Evolutionary conservation across 2,888 invertebrate species (phyloP).

Genomic region (Euspilapteryx auroguttella): DNA sequence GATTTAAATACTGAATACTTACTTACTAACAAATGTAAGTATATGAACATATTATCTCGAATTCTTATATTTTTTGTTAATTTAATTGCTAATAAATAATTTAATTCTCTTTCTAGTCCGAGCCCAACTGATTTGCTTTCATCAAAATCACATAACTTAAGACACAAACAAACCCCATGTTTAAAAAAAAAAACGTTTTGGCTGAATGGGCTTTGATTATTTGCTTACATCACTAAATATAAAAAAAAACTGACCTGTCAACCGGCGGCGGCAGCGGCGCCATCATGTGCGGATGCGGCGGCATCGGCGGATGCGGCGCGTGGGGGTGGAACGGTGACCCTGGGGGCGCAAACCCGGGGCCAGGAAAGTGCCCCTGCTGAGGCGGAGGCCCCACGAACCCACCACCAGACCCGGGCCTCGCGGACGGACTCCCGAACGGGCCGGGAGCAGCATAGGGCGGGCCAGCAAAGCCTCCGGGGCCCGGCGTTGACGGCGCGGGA

Average conservation of each 20-base stretch:
- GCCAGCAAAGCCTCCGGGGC: slow-evolving; percentile 72
- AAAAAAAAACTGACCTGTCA: slow-evolving; percentile 59
- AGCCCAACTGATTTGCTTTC: neutral
- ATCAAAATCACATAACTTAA: neutral
- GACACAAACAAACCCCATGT: neutral
- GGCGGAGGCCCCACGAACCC: slow-evolving; percentile 81
- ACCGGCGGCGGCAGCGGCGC: slow-evolving; percentile 73
- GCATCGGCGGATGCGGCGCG: slow-evolving; percentile 85
- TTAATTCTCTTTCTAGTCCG: neutral
- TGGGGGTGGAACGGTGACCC: slow-evolving; percentile 81
- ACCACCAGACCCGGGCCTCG: slow-evolving; percentile 77
- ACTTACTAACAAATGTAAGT: no score
- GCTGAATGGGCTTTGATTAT: no score
- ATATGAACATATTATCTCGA: no score
- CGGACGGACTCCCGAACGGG: slow-evolving; percentile 66
- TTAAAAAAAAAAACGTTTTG: no score
- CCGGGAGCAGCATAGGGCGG: slow-evolving; percentile 68
- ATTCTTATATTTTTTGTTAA: no score
- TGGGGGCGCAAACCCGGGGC: slow-evolving; percentile 74
- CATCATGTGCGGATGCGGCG: slow-evolving; percentile 65
- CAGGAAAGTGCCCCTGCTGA: slow-evolving; percentile 68
- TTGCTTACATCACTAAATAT: slow-evolving; percentile 1
- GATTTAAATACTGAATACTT: no score
- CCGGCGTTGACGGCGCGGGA: slow-evolving; percentile 71
- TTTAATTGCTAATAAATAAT: neutral